These are phyloP conservation scores for Frankliniella fusca DNA, from an alignment of 2,888 invertebrate species.

Conservation along the genomic window DNA sequence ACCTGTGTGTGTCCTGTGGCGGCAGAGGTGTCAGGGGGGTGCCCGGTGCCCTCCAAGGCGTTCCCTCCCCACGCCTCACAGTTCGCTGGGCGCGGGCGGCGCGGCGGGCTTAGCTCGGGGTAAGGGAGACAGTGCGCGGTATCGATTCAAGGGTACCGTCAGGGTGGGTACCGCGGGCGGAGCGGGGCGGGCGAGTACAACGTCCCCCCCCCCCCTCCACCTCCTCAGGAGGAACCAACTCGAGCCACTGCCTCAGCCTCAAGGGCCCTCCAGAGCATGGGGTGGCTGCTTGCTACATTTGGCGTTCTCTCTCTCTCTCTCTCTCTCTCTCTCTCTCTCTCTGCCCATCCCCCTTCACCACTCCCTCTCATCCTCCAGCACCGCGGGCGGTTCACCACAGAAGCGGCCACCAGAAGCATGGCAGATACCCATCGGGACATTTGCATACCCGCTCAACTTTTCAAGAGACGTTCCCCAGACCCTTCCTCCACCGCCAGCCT, in stretches of 20 bases:
- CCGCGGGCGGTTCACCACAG: background rate
- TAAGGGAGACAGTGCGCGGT: background rate
- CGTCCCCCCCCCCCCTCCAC: background rate
- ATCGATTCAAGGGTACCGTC: conserved; percentile 7
- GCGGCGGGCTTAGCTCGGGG: background rate
- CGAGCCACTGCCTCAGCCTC: background rate
- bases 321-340: background rate
- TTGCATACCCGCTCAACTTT: background rate
- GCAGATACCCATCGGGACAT: conserved; percentile 1
- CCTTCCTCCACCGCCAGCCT: background rate
- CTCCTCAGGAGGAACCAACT: background rate
- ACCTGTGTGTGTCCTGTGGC: too few species aligned
- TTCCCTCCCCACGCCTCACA: too few species aligned
- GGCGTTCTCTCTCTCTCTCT: background rate
- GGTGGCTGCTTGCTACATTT: too few species aligned
- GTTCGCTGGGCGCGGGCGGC: background rate
- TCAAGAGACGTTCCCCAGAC: background rate
- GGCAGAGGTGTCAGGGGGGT: too few species aligned
- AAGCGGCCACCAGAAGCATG: background rate
- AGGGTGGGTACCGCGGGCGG: background rate
- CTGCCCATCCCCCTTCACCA: background rate
- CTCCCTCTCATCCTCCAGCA: background rate
- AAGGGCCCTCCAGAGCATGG: background rate
- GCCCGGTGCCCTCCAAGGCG: background rate
- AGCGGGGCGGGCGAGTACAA: background rate